Conservation (phyloP, 2,113 vertebrate species). For the Penelope pileata region DNA sequence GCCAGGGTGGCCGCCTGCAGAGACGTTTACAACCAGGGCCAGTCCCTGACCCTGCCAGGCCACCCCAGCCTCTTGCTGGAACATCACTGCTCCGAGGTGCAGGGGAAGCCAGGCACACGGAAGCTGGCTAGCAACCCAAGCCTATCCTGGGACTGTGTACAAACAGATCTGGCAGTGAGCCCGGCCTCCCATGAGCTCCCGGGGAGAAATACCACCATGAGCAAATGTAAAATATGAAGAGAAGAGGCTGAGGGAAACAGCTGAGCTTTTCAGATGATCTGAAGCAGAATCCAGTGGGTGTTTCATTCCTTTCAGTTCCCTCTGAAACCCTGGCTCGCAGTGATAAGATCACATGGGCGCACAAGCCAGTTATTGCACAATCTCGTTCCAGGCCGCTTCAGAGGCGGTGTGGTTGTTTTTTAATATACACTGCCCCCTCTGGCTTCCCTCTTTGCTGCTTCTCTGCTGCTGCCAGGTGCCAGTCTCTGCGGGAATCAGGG, state of each 20-base stretch:
- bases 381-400: not conserved
- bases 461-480: not conserved
- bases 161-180: constrained; percentile 14
- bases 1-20: not conserved
- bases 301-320: constrained; percentile 39
- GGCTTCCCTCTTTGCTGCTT: constrained; percentile 22
- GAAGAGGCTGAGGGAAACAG: constrained; percentile 7
- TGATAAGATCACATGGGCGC: constrained; percentile 38
- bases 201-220: not conserved
- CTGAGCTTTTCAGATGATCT: constrained; percentile 9
- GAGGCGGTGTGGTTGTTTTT: constrained; percentile 22
- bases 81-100: not conserved
- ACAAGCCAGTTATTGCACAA: constrained; percentile 40
- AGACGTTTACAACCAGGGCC: not conserved
- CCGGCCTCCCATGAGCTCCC: constrained; percentile 5
- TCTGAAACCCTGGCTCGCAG: constrained; percentile 12
- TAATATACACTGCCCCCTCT: constrained; percentile 49
- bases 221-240: not conserved
- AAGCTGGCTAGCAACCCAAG: constrained; percentile 38
- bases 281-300: constrained; percentile 50
- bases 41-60: not conserved
- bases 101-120: constrained; percentile 4
- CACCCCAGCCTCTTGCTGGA: not conserved
- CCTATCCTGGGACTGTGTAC: constrained; percentile 6
- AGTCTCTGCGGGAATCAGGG: not conserved